These are phyloP conservation scores for Apomyelois bistriatella DNA, from an alignment of 2,888 invertebrate genomes.

Conservation along the genomic window DNA sequence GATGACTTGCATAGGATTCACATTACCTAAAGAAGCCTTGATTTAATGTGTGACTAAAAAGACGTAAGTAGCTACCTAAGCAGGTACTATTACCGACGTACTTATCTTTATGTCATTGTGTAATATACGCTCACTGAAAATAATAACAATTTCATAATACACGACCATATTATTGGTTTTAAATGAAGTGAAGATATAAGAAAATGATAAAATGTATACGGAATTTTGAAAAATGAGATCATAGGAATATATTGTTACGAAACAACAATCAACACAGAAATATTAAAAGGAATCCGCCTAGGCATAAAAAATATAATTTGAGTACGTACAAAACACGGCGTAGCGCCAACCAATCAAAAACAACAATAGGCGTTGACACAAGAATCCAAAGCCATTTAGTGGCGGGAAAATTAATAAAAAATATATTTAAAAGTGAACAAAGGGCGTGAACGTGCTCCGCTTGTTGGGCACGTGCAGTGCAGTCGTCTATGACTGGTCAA, in stretches of 20 bases:
- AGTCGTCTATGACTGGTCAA: constrained; percentile 32
- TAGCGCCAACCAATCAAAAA: constrained; percentile 51
- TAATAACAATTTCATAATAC: too few species aligned
- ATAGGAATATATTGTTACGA: constrained; percentile 32
- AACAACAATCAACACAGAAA: constrained; percentile 31
- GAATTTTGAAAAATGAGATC: not conserved
- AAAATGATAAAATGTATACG: not conserved
- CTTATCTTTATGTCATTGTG: too few species aligned
- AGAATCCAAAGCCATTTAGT: constrained; percentile 40
- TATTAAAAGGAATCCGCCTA: constrained; percentile 31
- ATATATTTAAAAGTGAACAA: constrained; percentile 43
- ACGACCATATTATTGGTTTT: not conserved
- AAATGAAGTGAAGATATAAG: not conserved
- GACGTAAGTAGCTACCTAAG: too few species aligned
- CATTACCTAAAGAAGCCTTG: too few species aligned
- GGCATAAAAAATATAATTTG: constrained; percentile 35
- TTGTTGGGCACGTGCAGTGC: constrained; percentile 48
- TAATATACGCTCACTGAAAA: too few species aligned
- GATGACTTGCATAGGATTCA: too few species aligned
- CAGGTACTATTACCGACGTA: too few species aligned
- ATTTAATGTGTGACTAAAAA: too few species aligned
- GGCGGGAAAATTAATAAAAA: constrained; percentile 40
- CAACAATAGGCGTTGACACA: constrained; percentile 55
- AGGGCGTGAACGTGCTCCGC: constrained; percentile 59
- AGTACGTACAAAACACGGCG: constrained; percentile 44